Evolutionary conservation across 1,140 invertebrate genomes (phyloP).

Genomic region (Ephestia elutella): DNA sequence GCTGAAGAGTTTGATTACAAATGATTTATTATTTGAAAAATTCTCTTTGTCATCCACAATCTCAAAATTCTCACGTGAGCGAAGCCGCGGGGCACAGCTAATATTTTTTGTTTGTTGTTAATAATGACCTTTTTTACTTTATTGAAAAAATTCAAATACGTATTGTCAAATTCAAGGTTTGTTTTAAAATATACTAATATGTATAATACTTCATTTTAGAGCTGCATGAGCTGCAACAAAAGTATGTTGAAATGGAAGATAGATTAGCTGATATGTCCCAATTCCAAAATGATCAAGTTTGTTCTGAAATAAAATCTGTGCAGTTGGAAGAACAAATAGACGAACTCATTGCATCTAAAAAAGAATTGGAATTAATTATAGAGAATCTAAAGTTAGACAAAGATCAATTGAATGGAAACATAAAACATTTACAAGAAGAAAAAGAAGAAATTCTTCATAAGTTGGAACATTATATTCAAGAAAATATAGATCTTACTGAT

Average conservation of each 20-base stretch:
- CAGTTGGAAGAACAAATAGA: conserved; percentile 82
- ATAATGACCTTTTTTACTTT: too few relatives aligned
- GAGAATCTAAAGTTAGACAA: conserved; percentile 74
- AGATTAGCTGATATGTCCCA: conserved; percentile 75
- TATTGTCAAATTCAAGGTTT: too few relatives aligned
- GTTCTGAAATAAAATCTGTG: conserved; percentile 82
- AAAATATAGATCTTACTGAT: conserved; percentile 80
- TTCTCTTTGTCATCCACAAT: too few relatives aligned
- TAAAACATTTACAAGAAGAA: conserved; percentile 75
- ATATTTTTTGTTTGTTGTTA: too few relatives aligned
- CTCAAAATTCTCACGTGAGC: too few relatives aligned
- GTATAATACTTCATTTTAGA: conserved; percentile 61
- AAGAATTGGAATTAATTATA: conserved; percentile 72
- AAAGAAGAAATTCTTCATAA: conserved; percentile 75
- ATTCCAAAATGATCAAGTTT: conserved; percentile 76
- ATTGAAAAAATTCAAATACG: too few relatives aligned
- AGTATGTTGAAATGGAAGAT: conserved; percentile 76
- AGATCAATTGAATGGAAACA: conserved; percentile 67
- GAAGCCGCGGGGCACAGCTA: too few relatives aligned
- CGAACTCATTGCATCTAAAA: conserved; percentile 66
- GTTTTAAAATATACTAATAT: neutral
- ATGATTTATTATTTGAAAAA: too few relatives aligned
- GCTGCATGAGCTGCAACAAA: conserved; percentile 74
- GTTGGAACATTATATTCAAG: conserved; percentile 77
- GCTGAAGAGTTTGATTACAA: too few relatives aligned